These are phyloP conservation scores for Poliocrania exsul DNA, from an alignment of 2,797 vertebrate genomes.

Conservation along the genomic window DNA sequence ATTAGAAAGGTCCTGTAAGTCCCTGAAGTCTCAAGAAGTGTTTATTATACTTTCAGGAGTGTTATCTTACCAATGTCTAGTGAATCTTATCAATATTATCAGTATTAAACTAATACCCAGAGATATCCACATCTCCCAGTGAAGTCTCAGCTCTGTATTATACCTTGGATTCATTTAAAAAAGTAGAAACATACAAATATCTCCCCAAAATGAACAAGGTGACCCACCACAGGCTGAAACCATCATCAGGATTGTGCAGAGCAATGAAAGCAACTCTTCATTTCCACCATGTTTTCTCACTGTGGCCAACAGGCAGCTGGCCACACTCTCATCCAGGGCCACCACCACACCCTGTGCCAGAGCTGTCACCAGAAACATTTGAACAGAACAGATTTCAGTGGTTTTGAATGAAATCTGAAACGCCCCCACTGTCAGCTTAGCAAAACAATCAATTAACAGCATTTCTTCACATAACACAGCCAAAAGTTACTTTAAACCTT, in stretches of 20 bases:
- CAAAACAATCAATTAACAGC: background rate
- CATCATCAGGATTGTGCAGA: constrained; percentile 65
- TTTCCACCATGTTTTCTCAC: background rate
- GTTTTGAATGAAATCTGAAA: background rate
- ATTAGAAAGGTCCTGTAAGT: background rate
- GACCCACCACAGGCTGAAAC: constrained; percentile 69
- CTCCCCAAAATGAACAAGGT: background rate
- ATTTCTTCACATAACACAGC: background rate
- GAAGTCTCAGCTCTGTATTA: background rate
- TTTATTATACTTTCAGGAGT: background rate
- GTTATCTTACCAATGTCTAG: background rate
- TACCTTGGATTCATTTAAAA: background rate
- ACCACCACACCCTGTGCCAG: background rate
- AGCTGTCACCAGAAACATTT: constrained; percentile 27
- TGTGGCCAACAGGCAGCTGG: constrained; percentile 15
- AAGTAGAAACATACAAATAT: background rate
- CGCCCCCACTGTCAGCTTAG: background rate
- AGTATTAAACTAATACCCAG: background rate
- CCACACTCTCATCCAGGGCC: background rate
- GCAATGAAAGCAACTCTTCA: background rate
- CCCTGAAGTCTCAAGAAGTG: background rate
- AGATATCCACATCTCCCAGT: background rate
- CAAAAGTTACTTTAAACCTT: background rate
- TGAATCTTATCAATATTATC: background rate
- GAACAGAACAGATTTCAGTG: background rate